A percentile compares a stretch with the other conserved stretches of the same genome.
phyloP scores from a whole-genome alignment of 2,113 vertebrate genomes.

The Alces alces region DNA sequence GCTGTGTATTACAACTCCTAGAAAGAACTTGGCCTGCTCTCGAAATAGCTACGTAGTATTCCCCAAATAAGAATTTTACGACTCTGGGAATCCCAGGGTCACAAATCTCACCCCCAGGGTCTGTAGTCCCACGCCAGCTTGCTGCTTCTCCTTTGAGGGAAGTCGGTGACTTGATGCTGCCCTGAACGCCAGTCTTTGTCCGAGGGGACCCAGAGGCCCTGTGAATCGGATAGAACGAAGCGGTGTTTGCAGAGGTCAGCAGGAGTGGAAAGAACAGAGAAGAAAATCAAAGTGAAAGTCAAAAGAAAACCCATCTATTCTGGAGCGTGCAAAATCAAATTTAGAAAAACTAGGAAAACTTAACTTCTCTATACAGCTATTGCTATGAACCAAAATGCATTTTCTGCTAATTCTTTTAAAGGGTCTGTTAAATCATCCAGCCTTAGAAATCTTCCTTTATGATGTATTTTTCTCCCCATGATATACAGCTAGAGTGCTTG shows the following conservation, averaged over 20 bases:
- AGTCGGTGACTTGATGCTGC: not conserved
- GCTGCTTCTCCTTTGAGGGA: not conserved
- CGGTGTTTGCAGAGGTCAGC: not conserved
- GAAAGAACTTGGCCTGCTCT: not conserved
- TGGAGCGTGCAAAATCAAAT: not conserved
- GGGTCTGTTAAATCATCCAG: not conserved
- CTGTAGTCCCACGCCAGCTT: not conserved
- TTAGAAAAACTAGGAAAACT: not conserved
- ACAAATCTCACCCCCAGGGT: not conserved
- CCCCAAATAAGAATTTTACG: not conserved
- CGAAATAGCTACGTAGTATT: not conserved
- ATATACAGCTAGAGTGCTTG: not conserved
- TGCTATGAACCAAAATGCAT: not conserved
- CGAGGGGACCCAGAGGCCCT: not conserved
- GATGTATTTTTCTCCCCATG: not conserved
- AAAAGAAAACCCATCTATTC: conserved; percentile 5
- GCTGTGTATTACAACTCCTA: not conserved
- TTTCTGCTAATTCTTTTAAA: not conserved
- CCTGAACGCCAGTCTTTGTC: not conserved
- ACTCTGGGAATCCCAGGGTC: not conserved
- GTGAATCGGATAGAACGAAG: not conserved
- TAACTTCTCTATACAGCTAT: not conserved
- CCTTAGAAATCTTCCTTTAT: not conserved
- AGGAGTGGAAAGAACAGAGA: not conserved
- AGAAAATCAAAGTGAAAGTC: conserved; percentile 3